Evolutionary conservation across 2,888 invertebrate species (phyloP).

Genomic region (Glyphotaelius pellucidus): DNA sequence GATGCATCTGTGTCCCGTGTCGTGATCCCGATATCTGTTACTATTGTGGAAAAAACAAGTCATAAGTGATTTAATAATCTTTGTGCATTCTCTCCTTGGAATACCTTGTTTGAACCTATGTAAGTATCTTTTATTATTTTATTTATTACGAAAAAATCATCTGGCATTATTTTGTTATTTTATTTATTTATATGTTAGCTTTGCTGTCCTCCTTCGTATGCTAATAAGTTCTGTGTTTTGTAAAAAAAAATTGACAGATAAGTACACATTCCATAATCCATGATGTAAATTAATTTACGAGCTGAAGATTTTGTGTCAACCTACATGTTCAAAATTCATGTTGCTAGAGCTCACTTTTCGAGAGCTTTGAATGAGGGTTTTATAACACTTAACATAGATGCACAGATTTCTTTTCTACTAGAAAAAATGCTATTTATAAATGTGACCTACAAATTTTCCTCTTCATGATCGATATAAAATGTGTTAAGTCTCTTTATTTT

Average conservation of each 20-base stretch:
- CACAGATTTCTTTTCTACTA: background rate
- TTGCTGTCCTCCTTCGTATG: background rate
- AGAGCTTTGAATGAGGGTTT: too few relatives aligned
- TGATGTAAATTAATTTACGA: background rate
- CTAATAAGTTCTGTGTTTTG: background rate
- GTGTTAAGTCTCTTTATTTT: background rate
- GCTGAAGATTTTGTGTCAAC: background rate
- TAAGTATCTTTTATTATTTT: slow-evolving; percentile 30
- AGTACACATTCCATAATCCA: background rate
- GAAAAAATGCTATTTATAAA: background rate
- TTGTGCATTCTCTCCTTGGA: slow-evolving; percentile 27
- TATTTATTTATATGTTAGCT: background rate
- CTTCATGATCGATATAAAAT: background rate
- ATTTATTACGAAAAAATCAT: background rate
- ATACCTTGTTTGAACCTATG: slow-evolving; percentile 32
- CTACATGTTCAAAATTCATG: background rate
- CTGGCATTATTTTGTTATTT: background rate
- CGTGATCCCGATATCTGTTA: slow-evolving; percentile 26
- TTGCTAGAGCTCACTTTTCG: too few relatives aligned
- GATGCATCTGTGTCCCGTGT: background rate
- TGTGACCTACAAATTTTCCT: background rate
- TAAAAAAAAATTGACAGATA: background rate
- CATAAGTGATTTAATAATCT: slow-evolving; percentile 5
- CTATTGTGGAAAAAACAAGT: slow-evolving; percentile 16
- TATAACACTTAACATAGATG: background rate